phyloP scores from a whole-genome alignment of 2,797 vertebrate genomes.

The Sandelia bainsii region DNA sequence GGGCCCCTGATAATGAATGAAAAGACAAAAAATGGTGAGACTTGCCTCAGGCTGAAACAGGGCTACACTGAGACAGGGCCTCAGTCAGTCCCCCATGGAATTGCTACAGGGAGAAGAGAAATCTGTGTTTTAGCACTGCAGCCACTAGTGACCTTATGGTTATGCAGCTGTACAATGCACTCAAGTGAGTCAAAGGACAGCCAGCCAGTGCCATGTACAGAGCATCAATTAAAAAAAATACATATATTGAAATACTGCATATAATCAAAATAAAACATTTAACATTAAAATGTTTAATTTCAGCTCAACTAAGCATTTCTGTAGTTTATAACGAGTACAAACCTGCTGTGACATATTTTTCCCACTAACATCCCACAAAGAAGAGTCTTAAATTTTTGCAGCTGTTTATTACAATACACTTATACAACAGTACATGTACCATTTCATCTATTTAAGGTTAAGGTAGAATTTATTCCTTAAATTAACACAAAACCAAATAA shows the following conservation, averaged over 20 bases:
- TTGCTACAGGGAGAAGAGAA: conserved; percentile 98
- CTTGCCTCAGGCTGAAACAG: conserved; percentile 99
- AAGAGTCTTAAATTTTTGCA: conserved; percentile 90
- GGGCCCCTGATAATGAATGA: conserved; percentile 92
- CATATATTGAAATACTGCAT: background rate
- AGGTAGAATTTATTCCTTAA: conserved; percentile 59
- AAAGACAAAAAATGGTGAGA: conserved; percentile 95
- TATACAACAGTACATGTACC: conserved; percentile 89
- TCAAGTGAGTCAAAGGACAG: conserved; percentile 8
- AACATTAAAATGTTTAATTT: conserved; percentile 21
- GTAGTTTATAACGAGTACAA: conserved; percentile 81
- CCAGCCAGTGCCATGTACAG: conserved; percentile 43
- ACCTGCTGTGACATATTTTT: conserved; percentile 87
- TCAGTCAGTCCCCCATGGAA: conserved; percentile 98
- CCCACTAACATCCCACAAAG: conserved; percentile 86
- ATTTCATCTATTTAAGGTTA: conserved; percentile 66
- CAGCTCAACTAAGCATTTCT: conserved; percentile 22
- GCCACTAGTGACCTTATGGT: conserved; percentile 84
- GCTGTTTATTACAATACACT: conserved; percentile 93
- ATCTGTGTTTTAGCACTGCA: conserved; percentile 96
- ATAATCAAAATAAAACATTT: conserved; percentile 13
- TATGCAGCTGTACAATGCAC: conserved; percentile 74
- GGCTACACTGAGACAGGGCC: conserved; percentile 98
- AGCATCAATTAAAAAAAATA: conserved; percentile 17
- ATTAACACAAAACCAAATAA: conserved; percentile 78